Evolutionary conservation across 2,113 vertebrate species (phyloP), one percentile per base, ranked within the genome.

Genomic region (Notarius quadriscutis): DNA sequence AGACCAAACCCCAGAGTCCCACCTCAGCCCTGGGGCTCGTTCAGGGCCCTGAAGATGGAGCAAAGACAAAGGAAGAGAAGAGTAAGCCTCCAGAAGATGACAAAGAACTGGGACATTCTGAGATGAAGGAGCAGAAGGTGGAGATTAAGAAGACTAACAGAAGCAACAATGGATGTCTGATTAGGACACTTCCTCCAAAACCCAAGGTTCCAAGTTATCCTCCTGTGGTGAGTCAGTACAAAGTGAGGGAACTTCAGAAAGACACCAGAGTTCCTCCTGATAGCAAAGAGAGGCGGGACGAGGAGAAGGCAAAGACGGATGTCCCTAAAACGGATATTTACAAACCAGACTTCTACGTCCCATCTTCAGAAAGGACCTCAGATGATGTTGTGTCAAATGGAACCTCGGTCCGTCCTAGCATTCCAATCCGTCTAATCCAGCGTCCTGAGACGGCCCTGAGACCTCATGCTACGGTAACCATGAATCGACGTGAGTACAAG

Each of bases 361-460:
- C 74, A 2, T 34, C 86, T 5, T 75, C 86, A 65, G 86, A 87
- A 25, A 75, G 30, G 41, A 27, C 48, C 18, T 65, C 81, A n/a
- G 86, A 87, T 1, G n/a, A 65, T 0, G 50, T 53, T 4, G 58
- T 87, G 71, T 83, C 86, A 6, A 87, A 87, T 5, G 86, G 86
- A 51, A 75, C 81, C 7, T 74, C 50, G 0, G 57, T 65, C 18
- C 81, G 86, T 25, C 81, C 93, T 92, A 0, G 92, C 89, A 75
- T 94, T 60, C 93, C 94, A 0, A 88, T 94, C 2, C 94, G 92
- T 5, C 90, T 87, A 0, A 93, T 92, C 3, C 94, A 95, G 87
- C 91, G 93, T 0, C 94, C 95, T 0, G 93, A 92, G 50, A 93
- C 93, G 25, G 91, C 95, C 48, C 92, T 94, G 8, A 96, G 95